Percentiles rank a stretch among this genome's conserved stretches.
These are phyloP conservation scores for Vespertilio murinus DNA, from an alignment of 2,797 vertebrate genomes.

Conservation along the genomic window DNA sequence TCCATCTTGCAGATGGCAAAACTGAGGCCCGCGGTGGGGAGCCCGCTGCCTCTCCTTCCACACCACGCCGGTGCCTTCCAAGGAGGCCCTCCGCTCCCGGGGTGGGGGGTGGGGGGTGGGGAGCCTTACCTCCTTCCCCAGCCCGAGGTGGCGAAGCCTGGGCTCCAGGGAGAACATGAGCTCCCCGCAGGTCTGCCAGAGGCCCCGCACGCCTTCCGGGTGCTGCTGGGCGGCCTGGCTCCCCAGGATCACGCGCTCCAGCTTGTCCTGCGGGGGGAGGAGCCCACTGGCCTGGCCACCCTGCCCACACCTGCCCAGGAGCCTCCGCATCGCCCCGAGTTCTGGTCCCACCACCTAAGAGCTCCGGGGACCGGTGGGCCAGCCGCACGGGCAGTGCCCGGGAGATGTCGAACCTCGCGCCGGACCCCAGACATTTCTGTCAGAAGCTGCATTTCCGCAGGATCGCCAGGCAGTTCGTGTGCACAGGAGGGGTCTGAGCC, in stretches of 20 bases:
- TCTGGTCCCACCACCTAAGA: not conserved
- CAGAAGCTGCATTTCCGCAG: not conserved
- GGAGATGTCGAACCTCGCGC: not conserved
- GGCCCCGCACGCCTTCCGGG: slow-evolving; percentile 84
- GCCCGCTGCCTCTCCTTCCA: not conserved
- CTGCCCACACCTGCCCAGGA: not conserved
- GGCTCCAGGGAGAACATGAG: slow-evolving; percentile 91
- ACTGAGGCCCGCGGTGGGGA: not conserved
- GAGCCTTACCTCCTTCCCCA: slow-evolving; percentile 88
- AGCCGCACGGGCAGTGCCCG: not conserved
- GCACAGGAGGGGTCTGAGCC: rapidly evolving
- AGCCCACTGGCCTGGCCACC: not conserved
- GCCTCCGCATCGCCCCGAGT: not conserved
- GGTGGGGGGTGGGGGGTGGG: too few relatives aligned
- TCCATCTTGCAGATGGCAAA: not conserved
- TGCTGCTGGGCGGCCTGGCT: slow-evolving; percentile 89
- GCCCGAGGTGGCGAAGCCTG: slow-evolving; percentile 90
- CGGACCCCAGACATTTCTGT: not conserved
- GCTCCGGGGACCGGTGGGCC: not conserved
- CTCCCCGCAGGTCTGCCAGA: slow-evolving; percentile 89
- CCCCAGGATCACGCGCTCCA: slow-evolving; percentile 89
- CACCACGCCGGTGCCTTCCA: rapidly evolving
- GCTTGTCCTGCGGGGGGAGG: slow-evolving; percentile 87
- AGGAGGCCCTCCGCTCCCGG: not conserved
- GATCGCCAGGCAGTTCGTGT: rapidly evolving